A percentile compares a stretch with the other conserved stretches of the same genome.
Evolutionary conservation across 1,140 invertebrate species (phyloP).

Genomic region (Globodera rostochiensis): DNA sequence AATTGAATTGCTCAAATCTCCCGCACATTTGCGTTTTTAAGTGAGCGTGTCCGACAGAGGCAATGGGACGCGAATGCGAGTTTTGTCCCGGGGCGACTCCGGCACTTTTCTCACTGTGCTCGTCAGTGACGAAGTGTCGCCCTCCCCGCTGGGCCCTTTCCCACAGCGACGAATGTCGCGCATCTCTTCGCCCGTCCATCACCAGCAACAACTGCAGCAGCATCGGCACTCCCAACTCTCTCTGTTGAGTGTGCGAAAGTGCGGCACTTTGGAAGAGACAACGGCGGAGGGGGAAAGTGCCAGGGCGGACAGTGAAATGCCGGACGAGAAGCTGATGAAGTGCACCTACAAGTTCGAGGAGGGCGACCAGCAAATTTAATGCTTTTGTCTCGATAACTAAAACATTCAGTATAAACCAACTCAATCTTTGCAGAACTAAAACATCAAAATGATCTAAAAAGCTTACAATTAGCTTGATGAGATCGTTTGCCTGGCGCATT

Average conservation of each 20-base stretch:
- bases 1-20: too few relatives aligned
- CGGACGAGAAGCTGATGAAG: not conserved
- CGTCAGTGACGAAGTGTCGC: not conserved
- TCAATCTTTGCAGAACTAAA: not conserved
- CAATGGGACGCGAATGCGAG: slow-evolving; percentile 7
- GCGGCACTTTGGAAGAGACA: slow-evolving; percentile 5
- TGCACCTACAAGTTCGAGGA: slow-evolving; percentile 7
- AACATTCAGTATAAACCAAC: too few relatives aligned
- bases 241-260: not conserved
- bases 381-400: too few relatives aligned
- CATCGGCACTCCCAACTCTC: slow-evolving; percentile 8
- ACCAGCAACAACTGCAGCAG: not conserved
- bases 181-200: not conserved
- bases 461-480: too few relatives aligned
- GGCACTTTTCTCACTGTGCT: slow-evolving; percentile 15
- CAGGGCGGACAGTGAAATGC: not conserved
- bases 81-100: slow-evolving; percentile 22
- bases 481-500: too few relatives aligned
- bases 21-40: not conserved
- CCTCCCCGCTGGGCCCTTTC: not conserved
- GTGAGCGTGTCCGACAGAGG: slow-evolving; percentile 1
- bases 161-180: slow-evolving; percentile 2
- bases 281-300: not conserved
- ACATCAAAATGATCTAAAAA: too few relatives aligned
- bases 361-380: slow-evolving; percentile 7